Evolutionary conservation across 1,140 invertebrate species (phyloP).

Genomic region (Eulimnadia texana): DNA sequence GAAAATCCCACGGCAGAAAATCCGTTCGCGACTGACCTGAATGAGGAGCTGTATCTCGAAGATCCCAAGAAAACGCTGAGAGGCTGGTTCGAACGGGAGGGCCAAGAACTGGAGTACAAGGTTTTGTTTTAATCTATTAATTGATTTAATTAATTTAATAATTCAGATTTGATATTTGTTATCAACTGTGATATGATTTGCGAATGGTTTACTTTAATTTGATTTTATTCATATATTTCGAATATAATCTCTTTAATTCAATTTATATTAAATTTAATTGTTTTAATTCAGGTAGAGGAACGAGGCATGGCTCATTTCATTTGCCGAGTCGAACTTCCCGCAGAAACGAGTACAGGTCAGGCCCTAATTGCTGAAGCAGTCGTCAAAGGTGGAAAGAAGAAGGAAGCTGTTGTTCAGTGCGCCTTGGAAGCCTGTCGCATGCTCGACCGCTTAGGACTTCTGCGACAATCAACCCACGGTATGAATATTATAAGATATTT

Average conservation of each 20-base stretch:
- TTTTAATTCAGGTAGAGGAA: slow-evolving; percentile 74
- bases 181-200: too few species aligned
- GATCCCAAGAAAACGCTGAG: slow-evolving; percentile 90
- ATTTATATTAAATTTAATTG: too few species aligned
- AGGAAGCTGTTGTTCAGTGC: slow-evolving; percentile 82
- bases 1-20: slow-evolving; percentile 42
- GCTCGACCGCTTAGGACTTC: slow-evolving; percentile 63
- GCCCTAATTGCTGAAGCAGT: slow-evolving; percentile 65
- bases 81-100: slow-evolving; percentile 91
- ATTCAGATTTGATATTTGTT: too few species aligned
- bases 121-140: slow-evolving; percentile 27
- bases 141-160: background rate
- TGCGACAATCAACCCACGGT: slow-evolving; percentile 63
- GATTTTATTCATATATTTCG: too few species aligned
- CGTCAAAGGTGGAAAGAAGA: slow-evolving; percentile 83
- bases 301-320: slow-evolving; percentile 61
- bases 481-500: slow-evolving; percentile 18
- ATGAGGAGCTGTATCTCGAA: slow-evolving; percentile 77
- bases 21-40: slow-evolving; percentile 59
- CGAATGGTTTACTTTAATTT: too few species aligned
- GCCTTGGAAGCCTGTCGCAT: slow-evolving; percentile 87
- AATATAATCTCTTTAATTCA: too few species aligned
- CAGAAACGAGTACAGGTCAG: slow-evolving; percentile 35
- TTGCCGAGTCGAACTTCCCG: slow-evolving; percentile 39
- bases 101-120: slow-evolving; percentile 66